Evolutionary conservation across 2,797 vertebrate genomes (phyloP), one percentile per base, ranked within the genome.

Genomic region (Rhinella marina): DNA sequence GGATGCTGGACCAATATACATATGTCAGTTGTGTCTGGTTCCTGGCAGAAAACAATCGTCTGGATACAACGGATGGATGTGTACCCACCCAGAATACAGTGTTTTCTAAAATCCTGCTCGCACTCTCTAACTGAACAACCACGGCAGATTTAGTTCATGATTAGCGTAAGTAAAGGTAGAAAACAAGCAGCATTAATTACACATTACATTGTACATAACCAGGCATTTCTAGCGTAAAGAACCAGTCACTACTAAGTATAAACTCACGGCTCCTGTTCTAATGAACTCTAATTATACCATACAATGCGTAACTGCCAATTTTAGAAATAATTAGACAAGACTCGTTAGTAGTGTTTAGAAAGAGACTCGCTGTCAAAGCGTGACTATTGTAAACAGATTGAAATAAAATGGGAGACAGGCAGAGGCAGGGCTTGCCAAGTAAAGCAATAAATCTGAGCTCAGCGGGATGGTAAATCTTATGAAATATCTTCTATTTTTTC

Each of bases 261-360:
- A 83, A 27, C 23, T 48, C 48, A 66, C 77, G 82, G 84, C 48
- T 68, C 56, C 48, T 64, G 41, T 48, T 75, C 70, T 88, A 88
- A 88, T 86, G 83, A 88, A 77, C 66, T 14, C 78, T 86, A 86
- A 88, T 88, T 88, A 88, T 66, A 77, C 78, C 56, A 81, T 59
- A 86, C 78, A 88, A 86, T 86, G 78, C 17, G 41, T 85, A 85
- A 70, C 54, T 81, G 87, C 77, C 84, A 75, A 86, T 88, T 88
- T 70, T 86, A 70, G 72, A 85, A 88, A 86, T 86, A 88, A 88
- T 88, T 88, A 85, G 82, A 48, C 83, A 85, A 66, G 87, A 81
- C 66, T 88, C 54, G 78, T 86, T 86, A 85, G 87, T 86, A 57
- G 25, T 73, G 77, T 75, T 88, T 85, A 84, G 54, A 85, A 73